Evolutionary conservation across 2,113 vertebrate species (phyloP).

Genomic region (western clawed frog (Xenopus tropicalis)): UCB_Xtro_10.0 CM004450.2:112768001-112768500

Average conservation of each 20-base stretch:
- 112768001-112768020: slow-evolving; percentile 35
- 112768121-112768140: slow-evolving; percentile 45
- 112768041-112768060: slow-evolving; percentile 26
- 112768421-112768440: too few relatives aligned
- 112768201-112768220: slow-evolving; percentile 32
- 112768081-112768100: slow-evolving; percentile 45
- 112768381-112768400: too few relatives aligned
- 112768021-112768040: slow-evolving; percentile 39
- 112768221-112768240: slow-evolving; percentile 14
- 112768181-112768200: slow-evolving; percentile 31
- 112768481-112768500: too few relatives aligned
- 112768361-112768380: too few relatives aligned
- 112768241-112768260: slow-evolving; percentile 19
- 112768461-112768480: too few relatives aligned
- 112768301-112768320: too few relatives aligned
- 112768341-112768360: too few relatives aligned
- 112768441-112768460: too few relatives aligned
- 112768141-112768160: slow-evolving; percentile 43
- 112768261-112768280: neutral
- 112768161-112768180: slow-evolving; percentile 40
- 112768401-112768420: too few relatives aligned
- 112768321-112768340: too few relatives aligned
- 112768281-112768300: too few relatives aligned
- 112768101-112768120: slow-evolving; percentile 44
- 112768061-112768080: slow-evolving; percentile 45